Evolutionary conservation across 2,888 invertebrate species (phyloP).

Genomic region (Drosophila setosimentum): DNA sequence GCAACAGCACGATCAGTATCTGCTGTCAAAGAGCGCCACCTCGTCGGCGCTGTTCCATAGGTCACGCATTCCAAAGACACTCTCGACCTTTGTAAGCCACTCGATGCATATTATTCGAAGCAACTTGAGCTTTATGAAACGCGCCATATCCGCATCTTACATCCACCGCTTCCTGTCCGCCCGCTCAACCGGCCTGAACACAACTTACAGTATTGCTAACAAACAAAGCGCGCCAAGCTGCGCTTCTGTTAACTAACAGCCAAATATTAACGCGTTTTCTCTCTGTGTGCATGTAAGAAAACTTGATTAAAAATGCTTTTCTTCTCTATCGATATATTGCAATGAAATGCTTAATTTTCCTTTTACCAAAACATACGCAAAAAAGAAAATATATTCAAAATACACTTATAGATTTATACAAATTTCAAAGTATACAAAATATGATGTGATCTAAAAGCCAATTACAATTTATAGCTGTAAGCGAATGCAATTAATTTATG

Average conservation of each 20-base stretch:
- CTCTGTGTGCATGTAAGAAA: conserved; percentile 57
- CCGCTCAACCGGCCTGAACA: conserved; percentile 11
- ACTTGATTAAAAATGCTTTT: conserved; percentile 30
- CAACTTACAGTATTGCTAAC: conserved; percentile 52
- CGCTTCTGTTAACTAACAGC: conserved; percentile 63
- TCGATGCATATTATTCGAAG: conserved; percentile 35
- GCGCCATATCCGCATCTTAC: conserved; percentile 17
- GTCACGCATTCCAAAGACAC: conserved; percentile 86
- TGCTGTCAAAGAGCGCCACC: conserved; percentile 83
- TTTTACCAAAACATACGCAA: conserved; percentile 45
- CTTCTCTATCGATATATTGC: conserved; percentile 3
- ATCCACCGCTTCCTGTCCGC: conserved; percentile 4
- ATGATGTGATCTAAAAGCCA: conserved; percentile 30
- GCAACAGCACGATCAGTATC: conserved; percentile 77
- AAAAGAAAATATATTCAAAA: background rate
- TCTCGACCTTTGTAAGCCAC: conserved; percentile 85
- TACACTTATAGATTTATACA: background rate
- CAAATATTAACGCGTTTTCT: conserved; percentile 23
- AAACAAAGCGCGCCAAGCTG: conserved; percentile 52
- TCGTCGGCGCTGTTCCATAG: conserved; percentile 86
- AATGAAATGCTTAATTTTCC: conserved; percentile 36
- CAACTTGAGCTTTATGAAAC: conserved; percentile 46
- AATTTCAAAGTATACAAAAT: conserved; percentile 21
- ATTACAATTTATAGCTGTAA: conserved; percentile 37
- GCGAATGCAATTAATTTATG: conserved; percentile 49